A percentile compares a stretch with the other conserved stretches of the same genome.
Conservation (phyloP, 2,113 vertebrate species). For the Microtus oregoni region DNA sequence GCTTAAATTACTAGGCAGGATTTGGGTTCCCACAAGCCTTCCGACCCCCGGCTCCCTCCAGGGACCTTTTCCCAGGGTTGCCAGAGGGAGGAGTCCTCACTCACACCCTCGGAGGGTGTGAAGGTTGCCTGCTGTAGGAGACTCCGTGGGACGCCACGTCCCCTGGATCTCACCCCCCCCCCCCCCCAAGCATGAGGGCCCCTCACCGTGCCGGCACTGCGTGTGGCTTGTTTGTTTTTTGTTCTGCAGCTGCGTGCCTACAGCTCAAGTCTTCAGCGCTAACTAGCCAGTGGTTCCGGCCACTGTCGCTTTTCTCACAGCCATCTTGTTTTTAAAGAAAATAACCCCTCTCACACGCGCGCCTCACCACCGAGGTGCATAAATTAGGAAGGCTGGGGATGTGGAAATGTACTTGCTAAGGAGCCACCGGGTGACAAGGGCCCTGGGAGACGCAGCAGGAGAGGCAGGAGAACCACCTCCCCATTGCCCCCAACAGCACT, state of each 20-base stretch:
- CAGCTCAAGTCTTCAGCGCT: conserved; percentile 34
- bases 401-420: conserved; percentile 15
- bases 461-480: neutral
- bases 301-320: conserved; percentile 72
- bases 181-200: neutral
- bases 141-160: neutral
- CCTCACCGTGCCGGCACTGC: neutral
- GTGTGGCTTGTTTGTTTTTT: conserved; percentile 61
- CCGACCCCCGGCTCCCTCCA: neutral
- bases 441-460: neutral
- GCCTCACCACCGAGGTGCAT: conserved; percentile 7
- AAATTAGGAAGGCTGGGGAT: conserved; percentile 59
- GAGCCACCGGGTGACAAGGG: neutral
- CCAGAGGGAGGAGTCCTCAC: neutral
- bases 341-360: conserved; percentile 6
- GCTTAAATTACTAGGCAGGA: conserved; percentile 66
- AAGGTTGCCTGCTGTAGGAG: neutral
- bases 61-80: conserved; percentile 61
- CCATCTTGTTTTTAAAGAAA: conserved; percentile 81
- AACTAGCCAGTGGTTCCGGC: conserved; percentile 69
- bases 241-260: conserved; percentile 32
- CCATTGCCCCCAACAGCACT: neutral
- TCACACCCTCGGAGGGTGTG: neutral
- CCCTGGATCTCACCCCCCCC: too few species aligned
- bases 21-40: conserved; percentile 24